Base-by-base conservation (phyloP, 2,888 invertebrate species). In the Antitype chi region DNA sequence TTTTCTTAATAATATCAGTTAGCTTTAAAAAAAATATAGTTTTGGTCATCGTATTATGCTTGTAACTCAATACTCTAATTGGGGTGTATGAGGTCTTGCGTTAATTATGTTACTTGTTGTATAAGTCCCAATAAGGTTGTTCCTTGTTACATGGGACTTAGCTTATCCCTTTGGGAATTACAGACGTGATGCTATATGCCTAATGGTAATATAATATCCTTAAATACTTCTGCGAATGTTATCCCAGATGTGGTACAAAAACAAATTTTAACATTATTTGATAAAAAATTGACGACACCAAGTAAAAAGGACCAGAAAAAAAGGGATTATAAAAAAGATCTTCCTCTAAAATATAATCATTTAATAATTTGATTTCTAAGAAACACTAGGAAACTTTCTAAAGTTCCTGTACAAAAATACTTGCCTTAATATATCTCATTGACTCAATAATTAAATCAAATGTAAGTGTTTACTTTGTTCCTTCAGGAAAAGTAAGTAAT, bases 401-500 rank as follows among this genome's bases (percentile, higher is more conserved):
- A 62, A 57, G 3, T 32, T 53, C 11, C 28, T 28, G 28, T 49
- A 38, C 15, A 49, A 47, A 49, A 47, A 53, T 17, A 0, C 2
- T 32, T 25, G 11, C 17, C 2, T 23, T 62, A 23, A 32, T 47
- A 76, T 32, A 74, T 63, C 32, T 32, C 47, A 23, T 55, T 47
- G 53, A 20, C 17, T 67, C 53, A 23, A 55, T 71, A 66, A 67
- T 67, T 60, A 9, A 80, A 47, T 60, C 63, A 38, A 66, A 77
- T 15, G 38, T 63, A 55, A 55, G 28, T 55, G n/a, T 78, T 49
- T 68, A 53, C 62, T 68, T 77, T 68, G 15, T 49, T 55, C 13
- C 68, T 25, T 15, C 7, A 52, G 38, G 20, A 69, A 77, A 74
- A n/a, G 17, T 52, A 52, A 75, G 20, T 68, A 28, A 49, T 49